These are phyloP conservation scores for Artemia sp. DNA, from an alignment of 2,888 invertebrate species.

Conservation along the genomic window DNA sequence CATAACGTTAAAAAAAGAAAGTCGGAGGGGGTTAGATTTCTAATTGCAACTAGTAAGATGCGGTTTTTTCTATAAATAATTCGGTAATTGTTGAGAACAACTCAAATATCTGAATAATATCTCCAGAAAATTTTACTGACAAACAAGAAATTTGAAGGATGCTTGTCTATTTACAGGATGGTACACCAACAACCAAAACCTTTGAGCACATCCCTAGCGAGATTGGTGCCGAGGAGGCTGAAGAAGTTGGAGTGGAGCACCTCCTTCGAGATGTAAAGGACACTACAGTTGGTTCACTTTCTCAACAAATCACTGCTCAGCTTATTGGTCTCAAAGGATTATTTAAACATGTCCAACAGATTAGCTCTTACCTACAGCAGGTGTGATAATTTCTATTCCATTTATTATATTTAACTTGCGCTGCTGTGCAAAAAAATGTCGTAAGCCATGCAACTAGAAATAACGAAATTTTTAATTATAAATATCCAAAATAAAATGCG, in stretches of 20 bases:
- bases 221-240: slow-evolving; percentile 99
- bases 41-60: too few relatives aligned
- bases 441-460: too few relatives aligned
- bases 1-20: too few relatives aligned
- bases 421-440: too few relatives aligned
- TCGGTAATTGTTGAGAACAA: too few relatives aligned
- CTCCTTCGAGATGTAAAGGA: slow-evolving; percentile 85
- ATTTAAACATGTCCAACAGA: slow-evolving; percentile 77
- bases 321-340: slow-evolving; percentile 85
- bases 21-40: too few relatives aligned
- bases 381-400: slow-evolving; percentile 30
- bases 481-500: neutral
- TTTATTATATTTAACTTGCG: neutral
- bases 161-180: slow-evolving; percentile 45
- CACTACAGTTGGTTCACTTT: slow-evolving; percentile 88
- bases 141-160: too few relatives aligned
- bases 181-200: slow-evolving; percentile 92
- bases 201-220: slow-evolving; percentile 99
- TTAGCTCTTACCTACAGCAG: slow-evolving; percentile 70
- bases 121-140: too few relatives aligned
- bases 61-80: too few relatives aligned
- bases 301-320: slow-evolving; percentile 92
- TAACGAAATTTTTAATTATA: neutral
- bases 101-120: too few relatives aligned
- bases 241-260: slow-evolving; percentile 99